These are phyloP conservation scores for Campoletis raptor DNA, from an alignment of 2,888 invertebrate genomes.

Conservation along the genomic window DNA sequence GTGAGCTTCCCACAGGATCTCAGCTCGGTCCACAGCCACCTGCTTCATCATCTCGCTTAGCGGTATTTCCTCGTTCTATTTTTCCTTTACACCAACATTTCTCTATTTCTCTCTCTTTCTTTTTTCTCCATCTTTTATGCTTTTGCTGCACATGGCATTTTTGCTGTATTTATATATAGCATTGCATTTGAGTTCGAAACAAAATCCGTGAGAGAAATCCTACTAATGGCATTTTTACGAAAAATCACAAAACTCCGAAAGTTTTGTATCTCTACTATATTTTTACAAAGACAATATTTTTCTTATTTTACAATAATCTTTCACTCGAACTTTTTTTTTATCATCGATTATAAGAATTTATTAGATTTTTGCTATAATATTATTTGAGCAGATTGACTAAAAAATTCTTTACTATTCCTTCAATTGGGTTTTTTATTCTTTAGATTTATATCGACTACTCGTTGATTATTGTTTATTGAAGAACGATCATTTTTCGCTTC, in stretches of 20 bases:
- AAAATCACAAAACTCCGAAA: not conserved
- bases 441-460: too few species aligned
- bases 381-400: not conserved
- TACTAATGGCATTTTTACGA: not conserved
- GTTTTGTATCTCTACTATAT: not conserved
- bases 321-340: not conserved
- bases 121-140: slow-evolving; percentile 3
- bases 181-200: slow-evolving; percentile 21
- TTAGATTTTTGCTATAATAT: not conserved
- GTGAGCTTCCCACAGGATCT: slow-evolving; percentile 84
- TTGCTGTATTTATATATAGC: not conserved
- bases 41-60: slow-evolving; percentile 78
- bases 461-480: not conserved
- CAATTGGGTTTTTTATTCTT: not conserved
- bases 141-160: not conserved
- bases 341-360: not conserved
- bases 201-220: slow-evolving; percentile 57
- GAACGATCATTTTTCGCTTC: too few species aligned
- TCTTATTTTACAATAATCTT: not conserved
- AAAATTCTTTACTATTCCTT: not conserved
- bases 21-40: slow-evolving; percentile 78
- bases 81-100: slow-evolving; percentile 22
- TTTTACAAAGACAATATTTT: not conserved
- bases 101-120: slow-evolving; percentile 5
- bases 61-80: slow-evolving; percentile 69